phyloP scores from a whole-genome alignment of 1,140 invertebrate genomes.

The Trichonephila clavipes region DNA sequence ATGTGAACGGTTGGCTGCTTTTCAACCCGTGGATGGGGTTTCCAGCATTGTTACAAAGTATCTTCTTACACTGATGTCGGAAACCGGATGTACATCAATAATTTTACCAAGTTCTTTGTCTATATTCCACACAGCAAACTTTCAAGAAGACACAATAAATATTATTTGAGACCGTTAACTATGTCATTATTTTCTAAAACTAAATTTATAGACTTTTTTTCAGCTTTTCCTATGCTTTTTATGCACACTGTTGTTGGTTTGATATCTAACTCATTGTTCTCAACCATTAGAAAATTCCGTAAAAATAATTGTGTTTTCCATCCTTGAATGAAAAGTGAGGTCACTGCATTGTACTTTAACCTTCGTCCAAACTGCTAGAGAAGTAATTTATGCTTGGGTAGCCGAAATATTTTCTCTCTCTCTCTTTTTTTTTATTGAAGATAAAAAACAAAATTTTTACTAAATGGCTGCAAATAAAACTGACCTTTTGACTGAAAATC shows the following conservation, averaged over 20 bases:
- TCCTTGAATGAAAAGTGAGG: not conserved
- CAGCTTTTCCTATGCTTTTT: not conserved
- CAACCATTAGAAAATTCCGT: not conserved
- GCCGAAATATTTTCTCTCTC: not conserved
- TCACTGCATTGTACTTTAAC: constrained; percentile 4
- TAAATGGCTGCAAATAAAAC: too few species aligned
- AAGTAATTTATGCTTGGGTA: not conserved
- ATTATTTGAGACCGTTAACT: too few species aligned
- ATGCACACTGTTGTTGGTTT: not conserved
- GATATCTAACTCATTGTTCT: not conserved
- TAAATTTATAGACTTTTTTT: not conserved
- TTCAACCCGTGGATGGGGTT: not conserved
- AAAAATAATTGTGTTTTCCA: constrained; percentile 2
- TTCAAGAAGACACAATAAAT: not conserved
- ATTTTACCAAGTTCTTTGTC: not conserved
- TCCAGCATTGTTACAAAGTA: constrained; percentile 15
- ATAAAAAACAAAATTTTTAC: too few species aligned
- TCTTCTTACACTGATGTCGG: not conserved
- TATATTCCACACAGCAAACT: not conserved
- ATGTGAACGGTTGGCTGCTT: not conserved
- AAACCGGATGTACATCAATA: constrained; percentile 10
- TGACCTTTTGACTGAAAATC: too few species aligned
- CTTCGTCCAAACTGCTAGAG: not conserved
- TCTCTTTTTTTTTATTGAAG: too few species aligned
- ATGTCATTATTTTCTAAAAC: not conserved